A percentile compares a stretch with the other conserved stretches of the same genome.
Conservation (phyloP, 1,140 invertebrate genomes). For the Nasonia longicornis region DNA sequence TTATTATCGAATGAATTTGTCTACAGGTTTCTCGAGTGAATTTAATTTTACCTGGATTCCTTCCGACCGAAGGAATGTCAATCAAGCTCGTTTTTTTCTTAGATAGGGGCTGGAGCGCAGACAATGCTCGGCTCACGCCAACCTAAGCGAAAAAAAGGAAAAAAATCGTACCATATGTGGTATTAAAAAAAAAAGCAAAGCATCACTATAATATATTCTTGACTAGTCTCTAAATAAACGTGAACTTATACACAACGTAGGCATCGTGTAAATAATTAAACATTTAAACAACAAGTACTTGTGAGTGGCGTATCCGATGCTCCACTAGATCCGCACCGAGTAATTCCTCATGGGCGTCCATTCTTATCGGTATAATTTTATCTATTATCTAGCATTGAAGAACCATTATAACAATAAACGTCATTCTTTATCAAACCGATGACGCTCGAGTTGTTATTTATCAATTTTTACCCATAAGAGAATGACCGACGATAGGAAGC, state of each 20-base stretch:
- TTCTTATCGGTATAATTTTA: slow-evolving; percentile 83
- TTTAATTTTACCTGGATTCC: slow-evolving; percentile 70
- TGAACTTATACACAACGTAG: background rate
- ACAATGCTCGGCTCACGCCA: slow-evolving; percentile 74
- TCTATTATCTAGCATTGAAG: slow-evolving; percentile 73
- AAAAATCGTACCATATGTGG: background rate
- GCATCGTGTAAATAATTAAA: slow-evolving; percentile 19
- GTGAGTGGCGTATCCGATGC: slow-evolving; percentile 79
- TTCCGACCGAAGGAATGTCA: slow-evolving; percentile 68
- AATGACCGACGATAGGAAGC: slow-evolving; percentile 75
- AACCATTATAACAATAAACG: slow-evolving; percentile 22
- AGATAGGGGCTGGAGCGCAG: slow-evolving; percentile 68
- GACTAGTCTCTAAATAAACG: no score
- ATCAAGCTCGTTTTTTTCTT: slow-evolving; percentile 63
- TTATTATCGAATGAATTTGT: background rate
- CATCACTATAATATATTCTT: no score
- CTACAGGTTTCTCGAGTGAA: background rate
- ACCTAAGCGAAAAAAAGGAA: slow-evolving; percentile 60
- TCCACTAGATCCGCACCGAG: slow-evolving; percentile 90
- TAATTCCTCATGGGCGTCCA: slow-evolving; percentile 86
- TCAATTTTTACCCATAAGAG: slow-evolving; percentile 74
- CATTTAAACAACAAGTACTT: slow-evolving; percentile 59
- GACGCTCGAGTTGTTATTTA: background rate
- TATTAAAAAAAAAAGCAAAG: no score
- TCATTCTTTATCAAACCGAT: slow-evolving; percentile 28